phyloP scores from a whole-genome alignment of 2,113 vertebrate genomes.

The Oophaga pumilio region DNA sequence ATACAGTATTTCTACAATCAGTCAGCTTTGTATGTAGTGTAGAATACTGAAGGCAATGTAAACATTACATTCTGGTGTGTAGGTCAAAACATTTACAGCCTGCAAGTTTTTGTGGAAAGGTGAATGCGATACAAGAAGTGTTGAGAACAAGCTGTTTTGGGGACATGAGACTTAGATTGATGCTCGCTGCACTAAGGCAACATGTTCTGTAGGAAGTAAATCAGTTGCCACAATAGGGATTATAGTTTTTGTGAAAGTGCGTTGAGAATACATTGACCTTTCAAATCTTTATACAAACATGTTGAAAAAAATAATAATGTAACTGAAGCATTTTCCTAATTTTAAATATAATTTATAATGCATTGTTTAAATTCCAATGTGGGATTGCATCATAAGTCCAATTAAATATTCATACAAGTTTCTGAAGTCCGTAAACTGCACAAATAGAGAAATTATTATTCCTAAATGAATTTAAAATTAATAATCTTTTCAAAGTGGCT shows the following conservation, averaged over 20 bases:
- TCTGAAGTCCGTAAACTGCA: not conserved
- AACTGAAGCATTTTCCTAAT: slow-evolving; percentile 13
- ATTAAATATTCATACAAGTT: not conserved
- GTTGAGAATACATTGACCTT: slow-evolving; percentile 39
- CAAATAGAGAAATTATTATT: not conserved
- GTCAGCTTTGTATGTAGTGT: too few species aligned
- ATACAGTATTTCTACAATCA: too few species aligned
- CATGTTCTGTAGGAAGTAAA: slow-evolving; percentile 18
- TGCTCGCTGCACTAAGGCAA: not conserved
- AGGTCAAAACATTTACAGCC: not conserved
- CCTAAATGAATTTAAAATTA: too few species aligned
- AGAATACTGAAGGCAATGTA: not conserved
- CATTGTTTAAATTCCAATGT: not conserved
- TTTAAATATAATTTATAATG: slow-evolving; percentile 17
- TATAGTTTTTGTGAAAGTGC: slow-evolving; percentile 27
- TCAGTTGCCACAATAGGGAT: slow-evolving; percentile 30
- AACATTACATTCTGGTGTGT: not conserved
- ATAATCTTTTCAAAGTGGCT: not conserved
- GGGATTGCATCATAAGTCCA: slow-evolving; percentile 20
- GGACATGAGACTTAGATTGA: slow-evolving; percentile 16
- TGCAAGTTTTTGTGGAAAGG: not conserved
- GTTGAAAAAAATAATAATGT: slow-evolving; percentile 17
- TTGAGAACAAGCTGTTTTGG: not conserved
- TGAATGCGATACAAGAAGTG: not conserved
- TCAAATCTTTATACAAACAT: not conserved